Evolutionary conservation across 2,113 vertebrate genomes (phyloP), one percentile per base, ranked within the genome.

Genomic region (Nothoprocta pentlandii): DNA sequence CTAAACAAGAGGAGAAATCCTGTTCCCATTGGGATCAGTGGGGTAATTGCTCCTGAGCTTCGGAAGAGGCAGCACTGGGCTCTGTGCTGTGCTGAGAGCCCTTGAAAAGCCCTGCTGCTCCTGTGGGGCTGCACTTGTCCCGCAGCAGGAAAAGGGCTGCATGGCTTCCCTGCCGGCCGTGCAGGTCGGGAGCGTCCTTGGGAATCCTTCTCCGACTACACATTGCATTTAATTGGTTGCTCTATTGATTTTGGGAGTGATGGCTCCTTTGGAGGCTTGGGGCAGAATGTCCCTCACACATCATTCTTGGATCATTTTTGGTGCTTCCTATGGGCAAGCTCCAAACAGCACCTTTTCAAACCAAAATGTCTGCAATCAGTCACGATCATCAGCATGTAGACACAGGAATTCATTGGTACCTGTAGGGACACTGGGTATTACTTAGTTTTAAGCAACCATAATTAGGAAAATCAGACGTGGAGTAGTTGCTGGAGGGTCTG

Each of bases 11-110:
- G 92, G 82, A 92, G 92, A 96, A 95, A 75, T 86, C 87, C 90
- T 80, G 34, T 56, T 95, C 25, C 73, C 22, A 36, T 78, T 16
- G 4, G 90, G 56, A 90, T 80, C 51, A 56, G n/a, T 80, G 75
- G 93, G 92, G 93, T 93, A 93, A 90, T 95, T 95, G 77, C 93
- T 88, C 70, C 63, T 78, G 63, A 67, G 73, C 76, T 87, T 85
- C 56, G 76, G 82, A 80, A 95, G 51, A 83, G 70, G 34, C 30
- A 70, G 67, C 89, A 49, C 41, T 51, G 30, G 70, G 51, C n/a
- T 67, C 53, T 71, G 23, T 54, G 30, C 71, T 88, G 64, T 49
- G 83, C 76, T 78, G 53, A 66, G 61, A 53, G 44, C 39, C 42
- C 3, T 67, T 83, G 70, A 23, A 80, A 85, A 80, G 34, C 49